Base-by-base conservation (phyloP, 2,113 vertebrate species). In the Eptesicus fuscus region DNA sequence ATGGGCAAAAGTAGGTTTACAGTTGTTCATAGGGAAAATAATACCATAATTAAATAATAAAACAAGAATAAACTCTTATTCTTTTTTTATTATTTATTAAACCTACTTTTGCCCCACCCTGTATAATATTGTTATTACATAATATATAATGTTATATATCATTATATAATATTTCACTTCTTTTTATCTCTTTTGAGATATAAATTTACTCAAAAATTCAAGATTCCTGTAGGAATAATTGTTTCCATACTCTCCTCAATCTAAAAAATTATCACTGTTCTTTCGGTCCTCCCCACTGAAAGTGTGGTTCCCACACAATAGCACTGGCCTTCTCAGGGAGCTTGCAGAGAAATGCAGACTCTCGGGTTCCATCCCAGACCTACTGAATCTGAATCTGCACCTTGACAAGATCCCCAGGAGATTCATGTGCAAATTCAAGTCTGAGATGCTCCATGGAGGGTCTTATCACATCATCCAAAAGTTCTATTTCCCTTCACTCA, bases 131-230 rank as follows among this genome's bases (percentile, higher is more conserved):
- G 25, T 51, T 51, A 42, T 42, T 83, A 35, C 49, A 67, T 22
- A 51, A 70, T 59, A 25, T 30, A 49, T 59, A 73, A 30, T 63
- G 42, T 44, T 90, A 80, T 82, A n/a, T 69, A 73, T 70, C 37
- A 59, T 69, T 78, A 69, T 59, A 61, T 51, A 44, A 49, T 73
- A 63, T 74, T 83, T 83, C 8, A 32, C 67, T 82, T 83, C n/a
- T 93, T 76, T 88, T 80, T 28, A 79, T 80, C 25, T 79, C 32
- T 90, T 93, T 84, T 74, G 40, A 77, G 25, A 59, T 63, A 49
- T 78, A 94, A 96, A 76, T 53, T 87, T 63, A 87, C 44, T 78
- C 25, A 79, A 88, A 51, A 73, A 51, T 67, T 94, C 51, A 59
- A 74, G 71, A 83, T 51, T 30, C 61, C 69, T 42, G 0, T 42